Percentiles rank a stretch among this genome's conserved stretches.
phyloP scores from a whole-genome alignment of 2,797 vertebrate species.

The Sphenodon punctatus region DNA sequence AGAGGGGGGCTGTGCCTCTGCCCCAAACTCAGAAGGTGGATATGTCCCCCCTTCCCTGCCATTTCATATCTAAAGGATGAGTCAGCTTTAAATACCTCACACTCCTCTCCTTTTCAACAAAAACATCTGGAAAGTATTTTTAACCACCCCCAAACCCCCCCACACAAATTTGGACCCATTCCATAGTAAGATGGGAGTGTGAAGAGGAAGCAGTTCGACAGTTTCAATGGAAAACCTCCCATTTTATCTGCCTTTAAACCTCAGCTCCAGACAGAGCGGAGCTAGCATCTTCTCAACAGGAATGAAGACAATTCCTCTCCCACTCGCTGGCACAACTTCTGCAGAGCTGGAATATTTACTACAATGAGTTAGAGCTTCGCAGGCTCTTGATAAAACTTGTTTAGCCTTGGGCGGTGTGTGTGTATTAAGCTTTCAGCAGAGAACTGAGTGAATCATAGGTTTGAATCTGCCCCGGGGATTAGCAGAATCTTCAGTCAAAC shows the following conservation, averaged over 20 bases:
- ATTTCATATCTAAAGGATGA: too few species aligned
- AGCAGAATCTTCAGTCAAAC: not conserved
- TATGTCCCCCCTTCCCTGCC: too few species aligned
- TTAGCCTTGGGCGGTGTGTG: slow-evolving; percentile 7
- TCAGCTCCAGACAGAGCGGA: not conserved
- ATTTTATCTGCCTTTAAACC: not conserved
- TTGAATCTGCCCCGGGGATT: not conserved
- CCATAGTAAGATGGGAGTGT: too few species aligned
- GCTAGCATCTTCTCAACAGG: not conserved
- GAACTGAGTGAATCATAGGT: not conserved
- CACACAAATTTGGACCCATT: too few species aligned
- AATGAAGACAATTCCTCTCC: not conserved
- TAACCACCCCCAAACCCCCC: too few species aligned
- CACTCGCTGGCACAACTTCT: not conserved
- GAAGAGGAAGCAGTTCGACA: too few species aligned
- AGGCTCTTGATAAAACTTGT: not conserved
- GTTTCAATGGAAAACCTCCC: too few species aligned
- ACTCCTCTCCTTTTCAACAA: not conserved
- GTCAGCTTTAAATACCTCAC: not conserved
- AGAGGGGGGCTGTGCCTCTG: too few species aligned
- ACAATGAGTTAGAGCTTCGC: not conserved
- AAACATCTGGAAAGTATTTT: not conserved
- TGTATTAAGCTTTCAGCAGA: not conserved
- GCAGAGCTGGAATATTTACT: not conserved
- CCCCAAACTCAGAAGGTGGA: too few species aligned